These are phyloP conservation scores for Halocynthia aurantium DNA, from an alignment of 23 tunicate genomes.

Conservation along the genomic window DNA sequence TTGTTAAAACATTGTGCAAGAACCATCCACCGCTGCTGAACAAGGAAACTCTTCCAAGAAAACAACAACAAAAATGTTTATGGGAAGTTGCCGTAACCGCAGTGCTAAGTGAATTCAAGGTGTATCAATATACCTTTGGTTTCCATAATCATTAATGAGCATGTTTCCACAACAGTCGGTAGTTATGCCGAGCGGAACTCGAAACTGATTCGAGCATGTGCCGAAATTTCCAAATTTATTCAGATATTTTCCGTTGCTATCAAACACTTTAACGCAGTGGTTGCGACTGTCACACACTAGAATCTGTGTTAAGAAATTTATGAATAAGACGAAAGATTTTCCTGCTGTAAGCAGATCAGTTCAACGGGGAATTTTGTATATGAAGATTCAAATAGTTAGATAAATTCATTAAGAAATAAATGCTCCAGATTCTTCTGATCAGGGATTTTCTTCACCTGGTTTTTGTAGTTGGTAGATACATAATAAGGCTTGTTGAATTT, in stretches of 20 bases:
- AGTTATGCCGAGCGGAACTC: constrained; percentile 38
- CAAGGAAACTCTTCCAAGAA: constrained; percentile 23
- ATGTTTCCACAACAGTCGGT: constrained; percentile 53
- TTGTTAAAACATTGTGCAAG: constrained; percentile 11
- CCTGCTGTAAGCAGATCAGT: too few species aligned
- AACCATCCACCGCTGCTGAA: constrained; percentile 47
- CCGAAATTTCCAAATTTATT: constrained; percentile 22
- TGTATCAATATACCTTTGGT: constrained; percentile 10
- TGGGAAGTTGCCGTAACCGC: too few species aligned
- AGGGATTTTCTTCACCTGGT: constrained; percentile 15
- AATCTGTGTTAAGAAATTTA: constrained; percentile 20
- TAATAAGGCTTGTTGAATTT: constrained; percentile 42
- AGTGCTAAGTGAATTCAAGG: background rate
- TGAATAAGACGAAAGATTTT: background rate
- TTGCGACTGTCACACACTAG: constrained; percentile 35
- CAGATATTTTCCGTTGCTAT: constrained; percentile 33
- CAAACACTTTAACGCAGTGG: constrained; percentile 25
- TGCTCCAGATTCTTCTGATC: too few species aligned
- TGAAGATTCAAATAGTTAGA: too few species aligned
- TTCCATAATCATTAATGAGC: constrained; percentile 39
- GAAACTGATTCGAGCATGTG: constrained; percentile 4
- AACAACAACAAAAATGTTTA: background rate
- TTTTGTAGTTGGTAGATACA: constrained; percentile 29
- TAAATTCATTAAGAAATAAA: too few species aligned
- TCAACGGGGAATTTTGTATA: too few species aligned